Conservation (phyloP, 2,888 invertebrate species). For the Sesamia inferens region DNA sequence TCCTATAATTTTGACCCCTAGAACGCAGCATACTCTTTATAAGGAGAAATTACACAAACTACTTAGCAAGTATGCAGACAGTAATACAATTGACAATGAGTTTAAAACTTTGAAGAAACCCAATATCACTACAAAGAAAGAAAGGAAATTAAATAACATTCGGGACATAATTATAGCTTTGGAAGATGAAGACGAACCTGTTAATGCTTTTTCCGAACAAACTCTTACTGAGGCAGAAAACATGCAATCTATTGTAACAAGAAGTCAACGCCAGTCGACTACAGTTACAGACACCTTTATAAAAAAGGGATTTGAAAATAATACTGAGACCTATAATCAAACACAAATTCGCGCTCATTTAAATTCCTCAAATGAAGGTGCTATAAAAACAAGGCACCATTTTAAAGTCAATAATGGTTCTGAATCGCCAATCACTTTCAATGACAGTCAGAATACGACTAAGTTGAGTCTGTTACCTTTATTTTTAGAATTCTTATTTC, state of each 20-base stretch:
- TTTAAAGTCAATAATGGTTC: slow-evolving; percentile 29
- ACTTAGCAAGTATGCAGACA: slow-evolving; percentile 69
- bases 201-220: slow-evolving; percentile 64
- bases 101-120: slow-evolving; percentile 40
- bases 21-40: slow-evolving; percentile 72
- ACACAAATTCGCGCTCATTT: slow-evolving; percentile 5
- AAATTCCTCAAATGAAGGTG: slow-evolving; percentile 23
- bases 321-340: slow-evolving; percentile 17
- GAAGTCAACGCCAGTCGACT: slow-evolving; percentile 40
- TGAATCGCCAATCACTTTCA: slow-evolving; percentile 30
- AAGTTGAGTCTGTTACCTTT: slow-evolving; percentile 71
- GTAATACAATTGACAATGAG: slow-evolving; percentile 36
- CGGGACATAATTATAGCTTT: slow-evolving; percentile 82
- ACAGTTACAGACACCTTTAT: slow-evolving; percentile 15
- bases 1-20: slow-evolving; percentile 78
- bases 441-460: slow-evolving; percentile 47
- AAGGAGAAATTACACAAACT: slow-evolving; percentile 76
- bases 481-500: slow-evolving; percentile 78
- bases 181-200: slow-evolving; percentile 68
- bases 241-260: slow-evolving; percentile 43
- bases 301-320: slow-evolving; percentile 21
- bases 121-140: slow-evolving; percentile 47
- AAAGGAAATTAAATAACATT: slow-evolving; percentile 81
- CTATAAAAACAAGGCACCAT: slow-evolving; percentile 3
- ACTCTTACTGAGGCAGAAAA: slow-evolving; percentile 77